These are phyloP conservation scores for Lepeophtheirus salmonis DNA, from an alignment of 1,140 invertebrate genomes.

Conservation along the genomic window DNA sequence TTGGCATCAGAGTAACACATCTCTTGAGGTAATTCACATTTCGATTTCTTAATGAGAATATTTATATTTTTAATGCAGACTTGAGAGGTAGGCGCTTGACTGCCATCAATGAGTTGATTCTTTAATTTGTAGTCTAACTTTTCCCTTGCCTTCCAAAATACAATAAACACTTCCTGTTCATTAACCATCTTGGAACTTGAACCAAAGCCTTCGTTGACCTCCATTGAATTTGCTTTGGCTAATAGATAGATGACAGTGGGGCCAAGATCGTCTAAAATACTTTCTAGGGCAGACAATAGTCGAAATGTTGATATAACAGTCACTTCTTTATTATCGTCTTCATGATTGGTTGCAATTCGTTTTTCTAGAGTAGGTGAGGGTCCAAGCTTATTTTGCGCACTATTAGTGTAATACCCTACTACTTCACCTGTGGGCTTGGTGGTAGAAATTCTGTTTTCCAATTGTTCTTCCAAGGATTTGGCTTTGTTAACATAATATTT, in stretches of 20 bases:
- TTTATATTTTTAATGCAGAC: background rate
- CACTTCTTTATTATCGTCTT: background rate
- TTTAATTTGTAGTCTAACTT: background rate
- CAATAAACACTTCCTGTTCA: background rate
- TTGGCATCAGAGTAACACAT: background rate
- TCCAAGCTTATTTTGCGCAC: no score
- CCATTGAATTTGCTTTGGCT: background rate
- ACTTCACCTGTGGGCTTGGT: no score
- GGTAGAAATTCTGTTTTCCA: background rate
- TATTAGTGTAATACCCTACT: no score
- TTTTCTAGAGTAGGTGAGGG: background rate
- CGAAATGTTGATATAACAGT: background rate
- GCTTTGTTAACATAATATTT: background rate
- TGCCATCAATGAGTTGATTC: background rate
- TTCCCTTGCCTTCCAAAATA: background rate
- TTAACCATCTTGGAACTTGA: background rate
- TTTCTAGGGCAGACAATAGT: background rate
- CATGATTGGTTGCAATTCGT: no score
- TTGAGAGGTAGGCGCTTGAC: background rate
- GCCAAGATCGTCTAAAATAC: background rate
- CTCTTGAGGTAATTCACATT: background rate
- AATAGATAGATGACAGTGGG: background rate
- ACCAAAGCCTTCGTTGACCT: background rate
- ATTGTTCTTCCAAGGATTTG: background rate
- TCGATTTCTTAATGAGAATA: background rate